phyloP scores from a whole-genome alignment of 2,113 vertebrate genomes.

The Coreoperca whiteheadi region DNA sequence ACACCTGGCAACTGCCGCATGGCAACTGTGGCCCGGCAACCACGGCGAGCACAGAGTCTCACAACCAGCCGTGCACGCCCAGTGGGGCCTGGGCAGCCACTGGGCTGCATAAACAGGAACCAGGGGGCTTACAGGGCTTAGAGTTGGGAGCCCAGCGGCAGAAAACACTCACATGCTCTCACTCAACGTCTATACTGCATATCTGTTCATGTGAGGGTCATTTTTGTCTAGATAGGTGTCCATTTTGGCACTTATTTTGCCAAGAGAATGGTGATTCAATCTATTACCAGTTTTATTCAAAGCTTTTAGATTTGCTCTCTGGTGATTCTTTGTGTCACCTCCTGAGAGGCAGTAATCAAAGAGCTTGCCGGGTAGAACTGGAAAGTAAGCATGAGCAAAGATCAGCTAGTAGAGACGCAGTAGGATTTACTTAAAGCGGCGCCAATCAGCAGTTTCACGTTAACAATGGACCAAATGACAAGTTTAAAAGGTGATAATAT shows the following conservation, averaged over 20 bases:
- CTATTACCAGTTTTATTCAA: not conserved
- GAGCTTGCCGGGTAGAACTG: too few relatives aligned
- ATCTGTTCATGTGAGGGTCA: not conserved
- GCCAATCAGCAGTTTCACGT: too few relatives aligned
- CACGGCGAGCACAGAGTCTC: conserved; percentile 47
- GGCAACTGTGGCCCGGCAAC: conserved; percentile 66
- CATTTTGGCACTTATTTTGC: not conserved
- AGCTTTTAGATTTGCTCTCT: not conserved
- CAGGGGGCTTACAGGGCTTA: conserved; percentile 64
- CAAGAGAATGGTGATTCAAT: not conserved
- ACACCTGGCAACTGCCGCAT: conserved; percentile 59
- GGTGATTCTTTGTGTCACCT: not conserved
- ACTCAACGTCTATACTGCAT: not conserved
- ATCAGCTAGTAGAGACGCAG: not conserved
- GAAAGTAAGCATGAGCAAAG: not conserved
- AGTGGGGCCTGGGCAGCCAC: conserved; percentile 35
- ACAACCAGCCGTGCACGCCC: conserved; percentile 36
- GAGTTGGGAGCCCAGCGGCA: conserved; percentile 33
- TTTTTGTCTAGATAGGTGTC: not conserved
- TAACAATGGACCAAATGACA: too few relatives aligned
- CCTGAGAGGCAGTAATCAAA: not conserved
- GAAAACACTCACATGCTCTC: conserved; percentile 17
- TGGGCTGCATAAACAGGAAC: conserved; percentile 65
- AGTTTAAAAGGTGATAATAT: too few relatives aligned
- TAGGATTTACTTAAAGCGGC: not conserved